A percentile compares a stretch with the other conserved stretches of the same genome.
Evolutionary conservation across 2,888 invertebrate species (phyloP).

Genomic region (Dicyrtoma fusca): DNA sequence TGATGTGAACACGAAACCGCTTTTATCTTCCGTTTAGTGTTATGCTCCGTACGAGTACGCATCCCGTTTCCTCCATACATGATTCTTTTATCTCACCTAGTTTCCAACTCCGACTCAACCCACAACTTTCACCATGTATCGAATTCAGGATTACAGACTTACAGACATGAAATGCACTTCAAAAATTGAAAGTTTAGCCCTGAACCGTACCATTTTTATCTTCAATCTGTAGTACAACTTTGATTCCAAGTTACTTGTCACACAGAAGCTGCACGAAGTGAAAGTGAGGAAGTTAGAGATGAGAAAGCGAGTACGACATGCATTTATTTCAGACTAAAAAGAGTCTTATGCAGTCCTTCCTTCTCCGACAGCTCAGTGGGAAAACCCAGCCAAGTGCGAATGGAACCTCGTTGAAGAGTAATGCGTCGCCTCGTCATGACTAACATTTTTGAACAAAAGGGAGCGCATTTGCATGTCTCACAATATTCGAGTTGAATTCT

Average conservation of each 20-base stretch:
- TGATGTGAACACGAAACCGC: conserved; percentile 56
- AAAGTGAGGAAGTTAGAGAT: conserved; percentile 3
- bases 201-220: not conserved
- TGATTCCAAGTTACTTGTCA: conserved; percentile 39
- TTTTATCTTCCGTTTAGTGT: conserved; percentile 55
- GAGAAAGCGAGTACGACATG: too few species aligned
- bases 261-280: not conserved
- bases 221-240: not conserved
- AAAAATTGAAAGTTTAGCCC: too few species aligned
- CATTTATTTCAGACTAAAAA: too few species aligned
- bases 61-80: not conserved
- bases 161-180: too few species aligned
- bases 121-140: not conserved
- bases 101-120: not conserved
- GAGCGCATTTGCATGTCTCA: too few species aligned
- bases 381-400: too few species aligned
- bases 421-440: too few species aligned
- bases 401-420: too few species aligned
- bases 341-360: too few species aligned
- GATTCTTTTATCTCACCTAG: conserved; percentile 16
- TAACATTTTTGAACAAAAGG: too few species aligned
- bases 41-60: conserved; percentile 2
- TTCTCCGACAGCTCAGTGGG: too few species aligned
- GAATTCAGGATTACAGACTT: not conserved
- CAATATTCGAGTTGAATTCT: too few species aligned